Evolutionary conservation across 2,797 vertebrate genomes (phyloP), one percentile per base, ranked within the genome.

Genomic region (Lutjanus argentimaculatus): DNA sequence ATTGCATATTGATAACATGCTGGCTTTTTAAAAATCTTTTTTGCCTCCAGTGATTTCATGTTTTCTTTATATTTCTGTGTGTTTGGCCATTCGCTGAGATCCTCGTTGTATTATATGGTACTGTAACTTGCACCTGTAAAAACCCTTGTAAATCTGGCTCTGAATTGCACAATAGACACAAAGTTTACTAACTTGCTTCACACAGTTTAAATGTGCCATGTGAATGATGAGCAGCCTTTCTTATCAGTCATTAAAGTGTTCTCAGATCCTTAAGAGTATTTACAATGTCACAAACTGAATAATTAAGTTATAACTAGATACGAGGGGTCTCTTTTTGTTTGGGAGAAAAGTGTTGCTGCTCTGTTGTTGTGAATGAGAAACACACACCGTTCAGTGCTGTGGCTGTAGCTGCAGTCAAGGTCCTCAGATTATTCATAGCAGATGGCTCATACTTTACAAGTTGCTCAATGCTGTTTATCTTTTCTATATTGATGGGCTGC

Each of bases 381-480:
- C 61, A 16, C 16, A 57, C 49, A 63, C 5, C 36, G 2, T 14
- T 53, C 48, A 62, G 6, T 13, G 9, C 68, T 36, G 46, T 8
- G 64, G 72, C 51, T 16, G 21, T 15, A 30, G 30, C 73, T 52
- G 10, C 2, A 30, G 9, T 11, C 22, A 42, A 64, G 58, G 56
- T 36, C 30, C 22, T 51, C 59, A 45, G 30, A 56, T 71, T 43
- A 71, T 66, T 79, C 61, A 62, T 0, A 17, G 61, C 59, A 66
- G 65, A 43, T 70, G 61, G 74, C 40, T 63, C 64, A 52, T 12
- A 57, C 45, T 42, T 36, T 16, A 49, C n/a, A 17, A 30, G 58
- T 52, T 25, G 14, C 61, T 22, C 1, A 30, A 2, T 61, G 1
- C 53, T 13, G 12, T 25, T 7, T 51, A 0, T 51, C 17, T n/a